These are phyloP conservation scores for Elegia similella DNA, from an alignment of 2,888 invertebrate genomes.

Conservation along the genomic window DNA sequence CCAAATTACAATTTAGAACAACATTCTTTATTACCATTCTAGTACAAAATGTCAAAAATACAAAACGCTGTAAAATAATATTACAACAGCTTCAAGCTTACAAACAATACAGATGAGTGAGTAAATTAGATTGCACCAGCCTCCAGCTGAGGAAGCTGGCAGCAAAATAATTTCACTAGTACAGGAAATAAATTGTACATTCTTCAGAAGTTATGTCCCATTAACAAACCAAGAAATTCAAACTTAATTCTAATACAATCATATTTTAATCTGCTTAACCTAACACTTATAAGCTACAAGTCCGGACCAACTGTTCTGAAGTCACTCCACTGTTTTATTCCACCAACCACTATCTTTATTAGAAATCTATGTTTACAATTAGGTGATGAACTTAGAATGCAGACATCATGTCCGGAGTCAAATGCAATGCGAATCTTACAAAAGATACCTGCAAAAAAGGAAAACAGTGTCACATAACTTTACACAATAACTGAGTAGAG, in stretches of 20 bases:
- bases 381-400: conserved; percentile 60
- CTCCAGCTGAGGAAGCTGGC: conserved; percentile 35
- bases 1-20: conserved; percentile 71
- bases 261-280: conserved; percentile 75
- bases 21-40: conserved; percentile 47
- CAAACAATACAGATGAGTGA: conserved; percentile 28
- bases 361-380: conserved; percentile 65
- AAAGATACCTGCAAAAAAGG: conserved; percentile 40
- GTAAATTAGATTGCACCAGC: conserved; percentile 49
- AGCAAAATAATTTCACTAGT: conserved; percentile 46
- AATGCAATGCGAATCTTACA: conserved; percentile 64
- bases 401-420: conserved; percentile 62
- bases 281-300: conserved; percentile 68
- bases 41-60: conserved; percentile 59
- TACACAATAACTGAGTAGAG: too few species aligned
- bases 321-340: conserved; percentile 62
- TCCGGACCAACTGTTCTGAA: conserved; percentile 69
- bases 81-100: conserved; percentile 62
- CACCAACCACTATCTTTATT: conserved; percentile 60
- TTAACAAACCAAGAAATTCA: conserved; percentile 62
- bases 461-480: too few species aligned
- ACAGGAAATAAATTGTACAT: conserved; percentile 37
- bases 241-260: conserved; percentile 74
- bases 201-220: conserved; percentile 53
- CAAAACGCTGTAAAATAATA: conserved; percentile 64